Percentiles rank a stretch among this genome's conserved stretches.
Conservation (phyloP, 35 echinoderm and acorn worm species). For the Ophiothrix spiculata region DNA sequence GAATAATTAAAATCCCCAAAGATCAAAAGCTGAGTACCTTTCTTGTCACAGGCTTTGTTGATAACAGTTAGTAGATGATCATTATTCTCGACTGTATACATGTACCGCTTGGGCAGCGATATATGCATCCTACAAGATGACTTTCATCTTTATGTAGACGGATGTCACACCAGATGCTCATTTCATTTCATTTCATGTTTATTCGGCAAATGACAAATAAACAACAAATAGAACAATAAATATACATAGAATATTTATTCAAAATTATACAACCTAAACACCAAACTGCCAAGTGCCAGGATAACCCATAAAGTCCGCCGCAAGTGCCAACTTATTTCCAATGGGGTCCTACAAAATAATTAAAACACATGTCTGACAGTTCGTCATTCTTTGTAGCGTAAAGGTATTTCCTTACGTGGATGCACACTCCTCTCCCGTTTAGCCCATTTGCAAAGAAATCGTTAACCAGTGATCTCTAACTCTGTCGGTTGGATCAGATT, state of each 20-base stretch:
- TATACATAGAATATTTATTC: too few relatives aligned
- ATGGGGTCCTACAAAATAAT: too few relatives aligned
- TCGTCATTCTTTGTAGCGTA: background rate
- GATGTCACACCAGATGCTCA: constrained; percentile 5
- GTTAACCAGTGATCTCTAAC: background rate
- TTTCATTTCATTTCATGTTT: too few relatives aligned
- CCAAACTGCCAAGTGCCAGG: too few relatives aligned
- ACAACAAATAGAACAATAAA: too few relatives aligned
- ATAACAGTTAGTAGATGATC: background rate
- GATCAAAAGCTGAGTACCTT: constrained; percentile 4
- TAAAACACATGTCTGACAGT: background rate
- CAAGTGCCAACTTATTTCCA: too few relatives aligned
- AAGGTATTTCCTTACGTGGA: constrained; percentile 12
- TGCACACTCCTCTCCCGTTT: constrained; percentile 7
- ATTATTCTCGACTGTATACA: constrained; percentile 22
- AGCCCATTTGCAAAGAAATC: background rate
- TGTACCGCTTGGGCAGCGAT: constrained; percentile 10
- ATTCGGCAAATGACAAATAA: too few relatives aligned
- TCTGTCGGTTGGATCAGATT: background rate
- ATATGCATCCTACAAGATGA: too few relatives aligned
- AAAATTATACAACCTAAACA: too few relatives aligned
- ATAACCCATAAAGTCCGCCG: too few relatives aligned
- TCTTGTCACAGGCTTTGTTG: background rate
- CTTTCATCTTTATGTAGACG: background rate
- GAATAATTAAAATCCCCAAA: constrained; percentile 24